Percentiles rank a stretch among this genome's conserved stretches.
Evolutionary conservation across 2,113 vertebrate species (phyloP).

Genomic region (Atherinomorus stipes): DNA sequence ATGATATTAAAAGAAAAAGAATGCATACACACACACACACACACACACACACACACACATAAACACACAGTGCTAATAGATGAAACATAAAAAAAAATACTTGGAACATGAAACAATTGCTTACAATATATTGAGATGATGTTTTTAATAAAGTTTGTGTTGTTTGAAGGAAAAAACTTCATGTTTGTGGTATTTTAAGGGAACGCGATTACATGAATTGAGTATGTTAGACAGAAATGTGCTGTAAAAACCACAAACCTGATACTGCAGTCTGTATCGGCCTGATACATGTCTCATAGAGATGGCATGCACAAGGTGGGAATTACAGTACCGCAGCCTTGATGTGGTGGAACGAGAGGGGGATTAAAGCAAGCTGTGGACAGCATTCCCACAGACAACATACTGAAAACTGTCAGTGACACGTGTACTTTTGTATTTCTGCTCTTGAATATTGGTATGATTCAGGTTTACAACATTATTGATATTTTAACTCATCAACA

Average conservation of each 20-base stretch:
- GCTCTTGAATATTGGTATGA: not conserved
- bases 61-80: not conserved
- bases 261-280: not conserved
- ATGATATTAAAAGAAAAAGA: not conserved
- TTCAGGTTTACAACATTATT: too few species aligned
- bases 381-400: not conserved
- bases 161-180: not conserved
- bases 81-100: conserved; percentile 14
- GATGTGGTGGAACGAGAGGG: too few species aligned
- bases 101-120: conserved; percentile 8
- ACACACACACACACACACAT: not conserved
- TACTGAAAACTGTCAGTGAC: not conserved
- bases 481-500: too few species aligned
- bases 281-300: not conserved
- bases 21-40: not conserved
- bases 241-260: not conserved
- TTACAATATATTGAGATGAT: conserved; percentile 6
- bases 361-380: too few species aligned
- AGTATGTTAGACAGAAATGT: not conserved
- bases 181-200: not conserved
- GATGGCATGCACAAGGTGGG: not conserved
- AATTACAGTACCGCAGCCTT: too few species aligned
- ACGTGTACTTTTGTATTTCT: not conserved
- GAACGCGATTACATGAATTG: not conserved
- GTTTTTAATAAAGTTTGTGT: conserved; percentile 57